phyloP scores from a whole-genome alignment of 2,797 vertebrate genomes.

The Channa striata region DNA sequence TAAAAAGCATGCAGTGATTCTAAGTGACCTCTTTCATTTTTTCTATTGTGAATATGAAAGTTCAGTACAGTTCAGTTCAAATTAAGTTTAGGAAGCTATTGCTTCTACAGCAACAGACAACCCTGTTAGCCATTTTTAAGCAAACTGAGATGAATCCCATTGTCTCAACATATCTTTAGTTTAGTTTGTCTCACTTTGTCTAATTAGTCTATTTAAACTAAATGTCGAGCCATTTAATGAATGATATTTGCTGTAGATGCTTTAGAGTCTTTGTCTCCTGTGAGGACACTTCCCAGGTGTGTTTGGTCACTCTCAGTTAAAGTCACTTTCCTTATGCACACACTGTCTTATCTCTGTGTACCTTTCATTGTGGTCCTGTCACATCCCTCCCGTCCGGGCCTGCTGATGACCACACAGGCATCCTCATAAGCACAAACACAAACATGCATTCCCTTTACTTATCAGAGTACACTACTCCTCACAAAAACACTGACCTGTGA shows the following conservation, averaged over 20 bases:
- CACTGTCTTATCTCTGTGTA: conserved; percentile 69
- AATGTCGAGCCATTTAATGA: conserved; percentile 56
- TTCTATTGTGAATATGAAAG: neutral
- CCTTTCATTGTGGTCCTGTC: conserved; percentile 68
- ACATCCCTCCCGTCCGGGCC: conserved; percentile 38
- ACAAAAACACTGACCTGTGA: conserved; percentile 55
- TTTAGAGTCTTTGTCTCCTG: conserved; percentile 61
- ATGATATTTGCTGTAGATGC: conserved; percentile 60
- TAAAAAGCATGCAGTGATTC: neutral
- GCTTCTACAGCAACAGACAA: conserved; percentile 23
- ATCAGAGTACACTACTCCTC: conserved; percentile 32
- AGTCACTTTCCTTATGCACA: conserved; percentile 56
- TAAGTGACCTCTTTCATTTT: neutral
- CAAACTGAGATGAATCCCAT: conserved; percentile 49
- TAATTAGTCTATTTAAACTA: conserved; percentile 50
- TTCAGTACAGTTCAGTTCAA: neutral
- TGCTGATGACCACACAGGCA: conserved; percentile 70
- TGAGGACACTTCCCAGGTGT: conserved; percentile 68
- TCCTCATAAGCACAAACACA: conserved; percentile 68
- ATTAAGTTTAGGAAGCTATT: neutral
- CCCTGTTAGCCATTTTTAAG: conserved; percentile 31
- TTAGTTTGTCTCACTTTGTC: conserved; percentile 38
- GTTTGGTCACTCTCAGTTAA: conserved; percentile 62
- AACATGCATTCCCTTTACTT: conserved; percentile 55
- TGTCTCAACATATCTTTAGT: conserved; percentile 63